Percentiles rank a stretch among this genome's conserved stretches.
Conservation (phyloP, 2,113 vertebrate species). For the Piprites chloris region DNA sequence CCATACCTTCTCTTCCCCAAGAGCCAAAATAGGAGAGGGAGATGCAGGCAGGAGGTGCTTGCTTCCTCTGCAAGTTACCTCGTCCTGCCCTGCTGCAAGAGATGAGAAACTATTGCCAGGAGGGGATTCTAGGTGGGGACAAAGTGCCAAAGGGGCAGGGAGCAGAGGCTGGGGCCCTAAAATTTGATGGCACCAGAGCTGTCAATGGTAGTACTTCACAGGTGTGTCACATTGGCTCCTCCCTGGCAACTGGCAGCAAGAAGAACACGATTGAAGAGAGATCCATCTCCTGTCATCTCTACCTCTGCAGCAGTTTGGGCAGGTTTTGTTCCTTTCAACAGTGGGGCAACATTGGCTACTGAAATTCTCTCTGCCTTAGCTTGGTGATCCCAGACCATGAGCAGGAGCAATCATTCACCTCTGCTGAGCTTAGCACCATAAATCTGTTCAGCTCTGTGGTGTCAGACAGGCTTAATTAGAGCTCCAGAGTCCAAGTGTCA, state of each 20-base stretch:
- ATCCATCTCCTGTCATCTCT: background rate
- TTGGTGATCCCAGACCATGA: background rate
- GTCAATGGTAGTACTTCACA: background rate
- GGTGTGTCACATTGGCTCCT: background rate
- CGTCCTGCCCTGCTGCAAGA: background rate
- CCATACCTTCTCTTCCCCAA: background rate
- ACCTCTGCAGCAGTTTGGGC: background rate
- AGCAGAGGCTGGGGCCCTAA: background rate
- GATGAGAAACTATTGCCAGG: background rate
- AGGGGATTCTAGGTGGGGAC: background rate
- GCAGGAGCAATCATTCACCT: constrained; percentile 23
- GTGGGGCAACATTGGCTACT: background rate
- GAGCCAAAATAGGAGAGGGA: background rate
- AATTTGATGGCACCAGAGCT: background rate
- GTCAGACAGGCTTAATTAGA: constrained; percentile 38
- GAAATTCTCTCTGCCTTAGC: background rate
- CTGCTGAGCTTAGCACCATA: background rate
- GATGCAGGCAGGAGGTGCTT: background rate
- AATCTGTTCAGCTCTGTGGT: constrained; percentile 26
- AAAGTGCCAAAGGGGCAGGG: background rate
- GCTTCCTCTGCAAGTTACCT: background rate
- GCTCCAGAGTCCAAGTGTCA: constrained; percentile 59
- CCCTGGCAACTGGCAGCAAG: background rate
- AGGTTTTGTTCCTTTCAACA: background rate
- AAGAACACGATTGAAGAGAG: background rate